Conservation (phyloP, 2,888 invertebrate species). For the Nowickia ferox region DNA sequence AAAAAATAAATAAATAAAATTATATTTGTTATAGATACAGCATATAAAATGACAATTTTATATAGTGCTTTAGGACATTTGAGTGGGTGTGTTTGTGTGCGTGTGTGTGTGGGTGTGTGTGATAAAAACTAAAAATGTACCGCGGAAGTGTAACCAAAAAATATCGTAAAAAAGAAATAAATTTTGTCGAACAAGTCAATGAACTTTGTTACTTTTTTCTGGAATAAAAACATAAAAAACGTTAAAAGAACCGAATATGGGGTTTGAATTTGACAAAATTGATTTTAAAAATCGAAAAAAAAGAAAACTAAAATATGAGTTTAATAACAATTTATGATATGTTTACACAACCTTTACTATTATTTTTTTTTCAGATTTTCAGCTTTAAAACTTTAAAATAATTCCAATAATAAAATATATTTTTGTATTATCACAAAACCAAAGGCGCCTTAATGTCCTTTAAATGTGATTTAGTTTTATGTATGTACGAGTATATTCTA, state of each 20-base stretch:
- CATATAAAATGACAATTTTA: constrained; percentile 19
- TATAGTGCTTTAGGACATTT: constrained; percentile 19
- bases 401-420: constrained; percentile 29
- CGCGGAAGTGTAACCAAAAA: neutral
- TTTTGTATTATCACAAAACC: constrained; percentile 74
- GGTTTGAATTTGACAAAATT: neutral
- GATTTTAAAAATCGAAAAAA: neutral
- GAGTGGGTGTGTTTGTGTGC: constrained; percentile 38
- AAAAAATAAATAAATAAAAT: constrained; percentile 17
- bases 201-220: constrained; percentile 47
- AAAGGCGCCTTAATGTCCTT: constrained; percentile 82
- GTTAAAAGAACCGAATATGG: neutral
- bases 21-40: constrained; percentile 23
- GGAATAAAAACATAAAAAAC: neutral
- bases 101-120: constrained; percentile 7
- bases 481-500: constrained; percentile 57
- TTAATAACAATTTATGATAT: constrained; percentile 4
- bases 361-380: constrained; percentile 13
- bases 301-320: neutral
- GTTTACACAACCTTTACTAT: neutral
- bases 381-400: constrained; percentile 8
- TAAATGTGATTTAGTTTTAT: constrained; percentile 80
- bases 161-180: constrained; percentile 3
- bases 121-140: constrained; percentile 27
- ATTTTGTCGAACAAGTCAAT: constrained; percentile 33